Evolutionary conservation across 2,797 vertebrate species (phyloP).

Genomic region (Gallinago nigripennis): DNA sequence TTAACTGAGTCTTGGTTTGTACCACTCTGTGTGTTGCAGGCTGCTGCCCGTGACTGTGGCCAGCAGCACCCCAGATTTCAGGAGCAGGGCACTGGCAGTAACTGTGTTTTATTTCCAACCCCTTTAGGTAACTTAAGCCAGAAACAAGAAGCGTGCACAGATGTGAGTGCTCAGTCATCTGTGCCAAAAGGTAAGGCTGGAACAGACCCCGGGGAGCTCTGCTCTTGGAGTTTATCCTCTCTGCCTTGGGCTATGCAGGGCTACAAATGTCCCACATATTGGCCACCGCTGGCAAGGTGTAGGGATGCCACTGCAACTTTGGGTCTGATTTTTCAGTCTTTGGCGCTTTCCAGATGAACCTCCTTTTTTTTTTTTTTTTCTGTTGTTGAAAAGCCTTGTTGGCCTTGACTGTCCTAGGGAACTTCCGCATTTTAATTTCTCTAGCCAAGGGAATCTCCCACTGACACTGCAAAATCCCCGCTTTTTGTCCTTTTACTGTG

Average conservation of each 20-base stretch:
- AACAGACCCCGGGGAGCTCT: neutral
- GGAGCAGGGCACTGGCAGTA: neutral
- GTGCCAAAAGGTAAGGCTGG: slow-evolving; percentile 1
- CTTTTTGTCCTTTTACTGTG: neutral
- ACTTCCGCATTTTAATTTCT: neutral
- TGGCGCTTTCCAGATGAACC: neutral
- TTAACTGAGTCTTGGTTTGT: neutral
- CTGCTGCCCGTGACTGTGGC: neutral
- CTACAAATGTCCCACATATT: neutral
- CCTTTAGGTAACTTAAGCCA: neutral
- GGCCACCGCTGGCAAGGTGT: neutral
- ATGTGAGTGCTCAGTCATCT: fast-evolving
- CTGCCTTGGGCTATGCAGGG: neutral
- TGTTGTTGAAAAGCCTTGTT: neutral
- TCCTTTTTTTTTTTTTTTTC: neutral
- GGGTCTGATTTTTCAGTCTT: neutral
- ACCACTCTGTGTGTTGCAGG: neutral
- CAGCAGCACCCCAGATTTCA: neutral
- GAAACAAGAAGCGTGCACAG: neutral
- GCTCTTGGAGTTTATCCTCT: neutral
- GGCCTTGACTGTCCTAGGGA: neutral
- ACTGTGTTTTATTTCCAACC: neutral
- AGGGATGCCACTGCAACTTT: neutral
- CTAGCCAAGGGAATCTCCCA: neutral
- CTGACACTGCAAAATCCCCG: neutral